Evolutionary conservation across 1,140 invertebrate genomes (phyloP).

Genomic region (Formica exsecta): DNA sequence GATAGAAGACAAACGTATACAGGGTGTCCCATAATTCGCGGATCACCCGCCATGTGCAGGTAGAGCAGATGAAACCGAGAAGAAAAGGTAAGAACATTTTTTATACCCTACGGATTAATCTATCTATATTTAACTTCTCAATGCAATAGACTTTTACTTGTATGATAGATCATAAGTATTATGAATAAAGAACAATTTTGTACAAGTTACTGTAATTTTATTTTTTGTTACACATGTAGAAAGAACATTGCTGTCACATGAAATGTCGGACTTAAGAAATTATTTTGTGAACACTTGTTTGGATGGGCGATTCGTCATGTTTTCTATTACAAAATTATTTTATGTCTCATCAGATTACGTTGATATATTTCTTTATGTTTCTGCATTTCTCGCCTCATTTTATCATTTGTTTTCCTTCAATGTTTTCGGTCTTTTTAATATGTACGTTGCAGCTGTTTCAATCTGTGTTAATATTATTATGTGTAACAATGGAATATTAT

Average conservation of each 20-base stretch:
- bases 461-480: not conserved
- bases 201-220: constrained; percentile 25
- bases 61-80: no score
- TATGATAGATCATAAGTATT: not conserved
- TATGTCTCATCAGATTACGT: not conserved
- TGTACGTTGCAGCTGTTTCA: not conserved
- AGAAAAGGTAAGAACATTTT: not conserved
- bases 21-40: no score
- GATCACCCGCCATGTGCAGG: no score
- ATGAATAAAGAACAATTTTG: not conserved
- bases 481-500: constrained; percentile 1
- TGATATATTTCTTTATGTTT: not conserved
- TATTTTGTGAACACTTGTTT: not conserved
- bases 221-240: not conserved
- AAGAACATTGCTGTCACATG: not conserved
- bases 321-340: not conserved
- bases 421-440: not conserved
- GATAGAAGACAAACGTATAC: no score
- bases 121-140: not conserved
- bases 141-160: not conserved
- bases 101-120: not conserved
- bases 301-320: not conserved
- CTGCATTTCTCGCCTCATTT: not conserved
- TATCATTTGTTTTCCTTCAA: constrained; percentile 1
- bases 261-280: not conserved